Conservation (phyloP, 2,888 invertebrate genomes). For the Agriopis leucophaearia region DNA sequence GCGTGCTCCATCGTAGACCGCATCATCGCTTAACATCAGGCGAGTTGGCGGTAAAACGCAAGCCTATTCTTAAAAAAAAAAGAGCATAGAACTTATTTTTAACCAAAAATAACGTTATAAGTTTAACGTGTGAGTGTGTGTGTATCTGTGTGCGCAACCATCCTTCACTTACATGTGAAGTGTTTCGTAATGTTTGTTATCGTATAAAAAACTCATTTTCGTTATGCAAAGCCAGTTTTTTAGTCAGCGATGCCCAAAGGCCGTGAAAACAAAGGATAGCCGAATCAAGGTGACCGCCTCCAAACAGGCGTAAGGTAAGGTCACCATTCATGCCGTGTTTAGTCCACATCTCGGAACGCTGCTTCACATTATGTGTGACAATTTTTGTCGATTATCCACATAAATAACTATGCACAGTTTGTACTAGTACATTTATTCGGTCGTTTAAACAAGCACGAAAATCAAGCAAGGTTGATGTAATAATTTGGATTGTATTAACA, state of each 20-base stretch:
- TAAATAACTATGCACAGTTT: neutral
- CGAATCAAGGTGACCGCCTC: slow-evolving; percentile 15
- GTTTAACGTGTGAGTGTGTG: no score
- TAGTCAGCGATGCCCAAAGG: slow-evolving; percentile 9
- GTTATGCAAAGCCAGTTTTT: neutral
- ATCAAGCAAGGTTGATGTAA: no score
- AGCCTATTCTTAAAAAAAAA: no score
- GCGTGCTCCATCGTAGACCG: no score
- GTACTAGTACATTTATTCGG: neutral
- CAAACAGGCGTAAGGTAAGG: slow-evolving; percentile 21
- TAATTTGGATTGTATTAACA: neutral
- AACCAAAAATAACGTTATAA: no score
- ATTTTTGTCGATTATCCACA: neutral
- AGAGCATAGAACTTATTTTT: no score
- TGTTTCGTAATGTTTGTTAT: neutral
- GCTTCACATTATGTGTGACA: neutral
- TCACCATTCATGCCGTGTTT: slow-evolving; percentile 1
- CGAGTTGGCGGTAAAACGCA: no score
- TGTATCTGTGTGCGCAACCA: no score
- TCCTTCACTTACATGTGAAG: neutral
- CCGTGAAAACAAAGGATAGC: slow-evolving; percentile 14
- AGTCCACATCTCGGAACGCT: neutral
- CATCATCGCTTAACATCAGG: no score
- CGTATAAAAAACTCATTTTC: neutral
- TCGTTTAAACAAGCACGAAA: neutral